Evolutionary conservation across 1,140 invertebrate species (phyloP).

Genomic region (Hirudo medicinalis): DNA sequence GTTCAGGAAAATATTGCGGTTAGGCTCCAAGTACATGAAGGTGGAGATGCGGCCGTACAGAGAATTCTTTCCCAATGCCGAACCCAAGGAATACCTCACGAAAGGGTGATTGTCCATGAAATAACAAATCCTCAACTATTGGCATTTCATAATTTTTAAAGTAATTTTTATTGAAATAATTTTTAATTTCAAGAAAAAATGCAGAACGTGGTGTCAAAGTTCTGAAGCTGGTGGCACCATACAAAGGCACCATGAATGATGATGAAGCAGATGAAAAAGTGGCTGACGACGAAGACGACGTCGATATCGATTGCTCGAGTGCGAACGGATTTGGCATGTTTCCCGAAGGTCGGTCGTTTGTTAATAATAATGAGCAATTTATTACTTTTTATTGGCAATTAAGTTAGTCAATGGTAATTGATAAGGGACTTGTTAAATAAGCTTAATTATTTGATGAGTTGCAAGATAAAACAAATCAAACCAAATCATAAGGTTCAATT

Average conservation of each 20-base stretch:
- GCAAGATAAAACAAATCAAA: too few relatives aligned
- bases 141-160: too few relatives aligned
- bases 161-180: too few relatives aligned
- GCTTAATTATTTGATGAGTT: too few relatives aligned
- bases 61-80: background rate
- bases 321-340: background rate
- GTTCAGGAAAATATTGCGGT: constrained; percentile 4
- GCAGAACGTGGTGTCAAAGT: constrained; percentile 11
- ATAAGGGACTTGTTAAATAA: too few relatives aligned
- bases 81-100: constrained; percentile 21
- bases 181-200: constrained; percentile 14
- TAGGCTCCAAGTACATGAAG: constrained; percentile 12
- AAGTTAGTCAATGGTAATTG: too few relatives aligned
- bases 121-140: background rate
- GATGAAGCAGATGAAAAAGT: constrained; percentile 44
- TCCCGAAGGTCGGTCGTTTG: background rate
- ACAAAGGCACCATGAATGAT: constrained; percentile 23
- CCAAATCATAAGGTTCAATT: too few relatives aligned
- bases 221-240: constrained; percentile 16
- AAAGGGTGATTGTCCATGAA: constrained; percentile 33
- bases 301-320: constrained; percentile 1
- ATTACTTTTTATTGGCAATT: background rate
- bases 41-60: background rate
- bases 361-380: too few relatives aligned
- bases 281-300: constrained; percentile 26